Base-by-base conservation (phyloP, 1,140 invertebrate species). In the Drosophila nigromelanica region DNA sequence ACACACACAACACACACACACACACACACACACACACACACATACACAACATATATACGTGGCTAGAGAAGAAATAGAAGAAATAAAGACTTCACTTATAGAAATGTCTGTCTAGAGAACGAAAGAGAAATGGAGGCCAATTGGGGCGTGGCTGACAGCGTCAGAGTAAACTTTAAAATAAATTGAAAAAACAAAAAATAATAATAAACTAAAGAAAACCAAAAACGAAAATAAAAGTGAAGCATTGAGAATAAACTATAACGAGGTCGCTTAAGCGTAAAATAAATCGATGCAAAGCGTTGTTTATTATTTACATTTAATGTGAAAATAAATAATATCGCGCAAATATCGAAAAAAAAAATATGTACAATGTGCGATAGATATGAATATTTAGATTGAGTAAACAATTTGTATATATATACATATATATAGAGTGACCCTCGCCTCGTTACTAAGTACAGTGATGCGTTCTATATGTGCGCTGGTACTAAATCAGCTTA, bases 401-500 rank as follows among this genome's bases (percentile, higher is more conserved):
- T 42, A 50, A 39, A 40, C 14, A 54, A 8, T 4, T 10, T 47
- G 14, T 62, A 30, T 55, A 30, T 66, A 30, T 30, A 42, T 15
- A 27, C 40, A 59, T 27, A 51, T 60, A 24, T 33, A 45, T 50
- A 21, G 24, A 42, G 48, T 42, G 55, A 50, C 63, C 55, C 37
- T 60, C 56, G 56, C 55, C 47, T 59, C 40, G 37, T 52, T 11
- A 35, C 24, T 40, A 55, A 24, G 39, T 35, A 58, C 24, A 12
- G 1, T 48, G 33, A 39, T 67, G 70, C 47, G 47, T 59, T 80
- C 64, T 80, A 83, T 51, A 43, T 74, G 60, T 30, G 47, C 15
- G 52, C 61, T 71, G 68, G 60, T 15, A 51, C 12, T 35, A 30
- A 56, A 78, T 70, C 66, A 71, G 79, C 82, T 87, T 87, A 87